Evolutionary conservation across 92 coral and sea anemone species (phyloP).

Genomic region (Virgularia gustaviana): DNA sequence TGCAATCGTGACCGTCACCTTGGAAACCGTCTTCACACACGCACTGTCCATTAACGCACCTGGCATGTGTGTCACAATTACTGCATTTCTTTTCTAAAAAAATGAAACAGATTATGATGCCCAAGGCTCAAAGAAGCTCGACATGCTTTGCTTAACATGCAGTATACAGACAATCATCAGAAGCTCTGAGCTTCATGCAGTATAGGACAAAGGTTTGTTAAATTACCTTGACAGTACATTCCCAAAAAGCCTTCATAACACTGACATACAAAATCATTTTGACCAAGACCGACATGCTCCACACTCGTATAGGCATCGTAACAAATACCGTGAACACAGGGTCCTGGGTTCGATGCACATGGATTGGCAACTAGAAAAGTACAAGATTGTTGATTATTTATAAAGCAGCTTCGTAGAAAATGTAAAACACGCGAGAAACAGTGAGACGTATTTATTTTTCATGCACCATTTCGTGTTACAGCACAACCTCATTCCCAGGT

Average conservation of each 20-base stretch:
- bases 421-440: no score
- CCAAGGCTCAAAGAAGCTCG: not conserved
- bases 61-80: constrained; percentile 17
- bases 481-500: no score
- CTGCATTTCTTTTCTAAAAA: constrained; percentile 69
- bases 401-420: no score
- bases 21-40: constrained; percentile 28
- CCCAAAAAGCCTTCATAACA: constrained; percentile 88
- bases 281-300: constrained; percentile 13
- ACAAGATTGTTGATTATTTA: no score
- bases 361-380: constrained; percentile 22
- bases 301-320: constrained; percentile 26
- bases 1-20: constrained; percentile 29
- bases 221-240: constrained; percentile 75
- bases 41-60: constrained; percentile 21
- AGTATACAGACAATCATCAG: no score
- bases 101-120: not conserved
- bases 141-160: not conserved
- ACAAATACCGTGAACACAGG: constrained; percentile 24
- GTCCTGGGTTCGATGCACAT: constrained; percentile 33
- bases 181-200: no score
- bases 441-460: no score
- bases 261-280: constrained; percentile 72
- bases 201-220: not conserved
- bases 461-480: no score